Evolutionary conservation across 2,888 invertebrate species (phyloP).

Genomic region (Gastrophysa polygoni): DNA sequence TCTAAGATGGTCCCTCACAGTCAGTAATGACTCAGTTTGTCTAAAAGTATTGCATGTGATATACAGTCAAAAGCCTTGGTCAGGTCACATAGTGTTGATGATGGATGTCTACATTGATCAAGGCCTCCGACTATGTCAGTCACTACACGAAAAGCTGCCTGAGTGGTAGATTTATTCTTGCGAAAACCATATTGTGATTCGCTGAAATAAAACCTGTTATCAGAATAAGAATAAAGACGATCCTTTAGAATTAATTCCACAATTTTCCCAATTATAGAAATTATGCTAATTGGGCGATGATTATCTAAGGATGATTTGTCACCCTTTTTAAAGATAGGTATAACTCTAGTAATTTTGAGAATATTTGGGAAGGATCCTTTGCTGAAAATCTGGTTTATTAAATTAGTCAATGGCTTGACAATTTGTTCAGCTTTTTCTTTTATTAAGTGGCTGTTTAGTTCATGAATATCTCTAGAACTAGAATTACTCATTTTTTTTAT

Average conservation of each 20-base stretch:
- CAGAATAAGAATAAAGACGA: neutral
- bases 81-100: neutral
- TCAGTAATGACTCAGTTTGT: neutral
- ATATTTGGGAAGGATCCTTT: neutral
- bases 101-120: neutral
- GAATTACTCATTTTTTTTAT: neutral
- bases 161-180: neutral
- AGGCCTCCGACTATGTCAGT: conserved; percentile 5
- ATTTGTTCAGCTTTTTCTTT: neutral
- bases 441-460: neutral
- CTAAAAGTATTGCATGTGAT: neutral
- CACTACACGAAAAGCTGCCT: neutral
- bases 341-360: neutral
- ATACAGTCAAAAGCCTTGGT: neutral
- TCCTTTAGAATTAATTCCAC: neutral
- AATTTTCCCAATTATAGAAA: neutral
- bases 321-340: neutral
- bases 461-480: conserved; percentile 2
- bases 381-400: neutral
- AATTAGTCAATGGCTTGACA: neutral
- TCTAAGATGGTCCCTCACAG: neutral
- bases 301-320: neutral
- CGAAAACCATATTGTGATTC: neutral
- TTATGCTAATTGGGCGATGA: neutral
- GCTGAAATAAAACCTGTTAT: conserved; percentile 1